Percentiles rank a stretch among this genome's conserved stretches.
Evolutionary conservation across 2,888 invertebrate genomes (phyloP).

Genomic region (Notocelia uddmanniana): DNA sequence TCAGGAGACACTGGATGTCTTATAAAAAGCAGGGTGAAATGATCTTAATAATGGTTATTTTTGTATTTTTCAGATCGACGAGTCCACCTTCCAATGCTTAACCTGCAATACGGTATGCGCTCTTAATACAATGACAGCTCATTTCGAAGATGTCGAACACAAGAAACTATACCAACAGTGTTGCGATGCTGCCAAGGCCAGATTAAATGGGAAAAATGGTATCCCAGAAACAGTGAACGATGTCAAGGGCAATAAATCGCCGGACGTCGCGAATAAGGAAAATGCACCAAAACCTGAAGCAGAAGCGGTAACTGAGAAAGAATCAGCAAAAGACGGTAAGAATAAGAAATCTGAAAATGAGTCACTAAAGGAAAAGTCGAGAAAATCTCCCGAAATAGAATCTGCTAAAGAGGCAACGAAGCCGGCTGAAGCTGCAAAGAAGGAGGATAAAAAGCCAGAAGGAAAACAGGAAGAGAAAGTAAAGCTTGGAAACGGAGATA

Average conservation of each 20-base stretch:
- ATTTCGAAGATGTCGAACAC: constrained; percentile 53
- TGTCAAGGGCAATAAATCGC: constrained; percentile 4
- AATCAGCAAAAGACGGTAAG: not conserved
- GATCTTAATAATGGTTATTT: not conserved
- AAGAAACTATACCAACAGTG: constrained; percentile 48
- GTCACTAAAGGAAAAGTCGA: constrained; percentile 31
- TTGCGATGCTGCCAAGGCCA: constrained; percentile 25
- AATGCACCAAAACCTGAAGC: constrained; percentile 15
- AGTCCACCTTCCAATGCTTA: constrained; percentile 61
- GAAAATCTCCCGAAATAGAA: constrained; percentile 14
- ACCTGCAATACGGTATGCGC: constrained; percentile 59
- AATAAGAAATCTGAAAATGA: not conserved
- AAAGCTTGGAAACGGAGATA: not conserved
- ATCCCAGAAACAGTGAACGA: constrained; percentile 15
- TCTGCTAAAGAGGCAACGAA: constrained; percentile 10
- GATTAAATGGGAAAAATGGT: constrained; percentile 3
- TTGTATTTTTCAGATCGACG: constrained; percentile 58
- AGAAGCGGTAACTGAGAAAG: not conserved
- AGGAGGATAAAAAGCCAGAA: constrained; percentile 1
- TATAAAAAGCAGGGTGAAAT: too few species aligned
- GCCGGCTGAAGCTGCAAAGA: constrained; percentile 2
- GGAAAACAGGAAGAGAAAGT: constrained; percentile 5
- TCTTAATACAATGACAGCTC: constrained; percentile 47
- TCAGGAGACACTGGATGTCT: too few species aligned
- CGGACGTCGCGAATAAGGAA: constrained; percentile 8